phyloP scores from a whole-genome alignment of 2,888 invertebrate species.

The Biston betularia region DNA sequence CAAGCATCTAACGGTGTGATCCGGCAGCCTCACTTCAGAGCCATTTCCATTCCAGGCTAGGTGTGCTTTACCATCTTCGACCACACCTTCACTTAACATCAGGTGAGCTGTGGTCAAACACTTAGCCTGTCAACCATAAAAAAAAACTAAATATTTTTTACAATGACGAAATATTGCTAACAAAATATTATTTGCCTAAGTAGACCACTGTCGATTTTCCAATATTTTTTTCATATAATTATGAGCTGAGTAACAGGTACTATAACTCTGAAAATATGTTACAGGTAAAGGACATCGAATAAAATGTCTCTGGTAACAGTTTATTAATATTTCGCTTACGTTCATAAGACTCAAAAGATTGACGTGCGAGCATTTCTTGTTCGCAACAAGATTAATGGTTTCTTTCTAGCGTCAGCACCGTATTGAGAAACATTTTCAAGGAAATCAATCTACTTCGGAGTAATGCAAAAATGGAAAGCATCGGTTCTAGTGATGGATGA shows the following conservation, averaged over 20 bases:
- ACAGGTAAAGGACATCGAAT: neutral
- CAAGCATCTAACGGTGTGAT: too few relatives aligned
- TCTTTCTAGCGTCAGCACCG: conserved; percentile 20
- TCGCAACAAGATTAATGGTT: conserved; percentile 32
- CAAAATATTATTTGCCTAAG: too few relatives aligned
- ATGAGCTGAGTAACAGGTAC: neutral
- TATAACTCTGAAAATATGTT: neutral
- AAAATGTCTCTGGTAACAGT: conserved; percentile 7
- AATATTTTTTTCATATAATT: neutral
- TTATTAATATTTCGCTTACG: conserved; percentile 27
- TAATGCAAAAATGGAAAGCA: conserved; percentile 29
- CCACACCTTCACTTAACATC: too few relatives aligned
- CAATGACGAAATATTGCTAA: too few relatives aligned
- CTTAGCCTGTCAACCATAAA: too few relatives aligned
- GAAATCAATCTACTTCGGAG: conserved; percentile 33
- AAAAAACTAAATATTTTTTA: too few relatives aligned
- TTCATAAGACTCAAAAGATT: conserved; percentile 29
- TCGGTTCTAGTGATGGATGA: conserved; percentile 25
- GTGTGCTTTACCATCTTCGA: too few relatives aligned
- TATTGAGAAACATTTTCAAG: conserved; percentile 34
- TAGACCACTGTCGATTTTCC: too few relatives aligned
- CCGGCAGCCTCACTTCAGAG: too few relatives aligned
- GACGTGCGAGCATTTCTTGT: conserved; percentile 29
- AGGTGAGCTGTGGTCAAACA: too few relatives aligned
- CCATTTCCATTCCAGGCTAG: too few relatives aligned